Base-by-base conservation (phyloP, 2,113 vertebrate species). In the Archocentrus centrarchus region DNA sequence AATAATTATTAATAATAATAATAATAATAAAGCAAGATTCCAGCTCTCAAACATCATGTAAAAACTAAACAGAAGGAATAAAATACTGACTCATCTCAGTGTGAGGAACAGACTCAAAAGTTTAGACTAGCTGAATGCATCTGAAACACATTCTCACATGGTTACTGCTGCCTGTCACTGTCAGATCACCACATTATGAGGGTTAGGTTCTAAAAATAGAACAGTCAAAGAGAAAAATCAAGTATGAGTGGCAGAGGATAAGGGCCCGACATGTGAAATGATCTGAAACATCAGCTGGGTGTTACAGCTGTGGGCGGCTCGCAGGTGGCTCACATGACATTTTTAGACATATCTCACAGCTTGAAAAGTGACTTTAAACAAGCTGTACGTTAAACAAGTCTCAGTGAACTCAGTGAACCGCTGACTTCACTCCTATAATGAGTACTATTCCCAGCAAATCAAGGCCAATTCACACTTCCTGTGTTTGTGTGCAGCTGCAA, bases 71-170 rank as follows among this genome's bases (percentile, higher is more conserved):
- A 27, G 4, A 68, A 13, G 22, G 22, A 68, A 68, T 24, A 32
- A 3, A 62, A 32, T 15, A 18, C n/a, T 0, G n/a, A n/a, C 37
- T 15, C 13, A 2, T 22, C 37, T 35, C 39, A 37, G 0, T 2
- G 61, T 2, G 63, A 0, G 47, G 41, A 22, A 68, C 59, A 44
- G 63, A 14, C 14, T 17, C 47, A 11, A 50, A 47, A 5, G 14
- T 50, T 50, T 17, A 14, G 39, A 53, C 50, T 53, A 18, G 13
- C 5, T 22, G 55, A 57, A 57, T 35, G 35, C 1, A 57, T 22
- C 8, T 57, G 17, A 44, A 44, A 41, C 39, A 41, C 39, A 41
- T 41, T 55, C 50, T 55, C 20, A 57, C 3, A 6, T 8, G 9
- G 20, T n/a, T 0, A 7, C 53, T 57, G 53, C 6, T 13, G 24